Conservation (phyloP, 2,888 invertebrate species). For the Nasonovia ribisnigri region DNA sequence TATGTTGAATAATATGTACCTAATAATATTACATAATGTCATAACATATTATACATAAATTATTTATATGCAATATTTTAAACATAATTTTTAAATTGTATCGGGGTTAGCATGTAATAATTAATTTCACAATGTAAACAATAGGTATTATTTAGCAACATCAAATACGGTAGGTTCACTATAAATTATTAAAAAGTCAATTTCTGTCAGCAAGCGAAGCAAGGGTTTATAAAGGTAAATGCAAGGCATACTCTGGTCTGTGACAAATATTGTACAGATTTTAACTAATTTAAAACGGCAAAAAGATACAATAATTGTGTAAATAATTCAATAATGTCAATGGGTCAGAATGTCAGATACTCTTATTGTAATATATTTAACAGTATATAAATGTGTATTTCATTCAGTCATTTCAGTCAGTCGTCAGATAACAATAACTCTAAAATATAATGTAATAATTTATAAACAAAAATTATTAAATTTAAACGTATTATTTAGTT, state of each 20-base stretch:
- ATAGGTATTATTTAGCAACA: neutral
- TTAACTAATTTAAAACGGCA: neutral
- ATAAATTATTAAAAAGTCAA: neutral
- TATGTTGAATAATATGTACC: neutral
- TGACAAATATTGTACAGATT: neutral
- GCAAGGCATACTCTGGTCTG: neutral
- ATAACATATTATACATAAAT: too few species aligned
- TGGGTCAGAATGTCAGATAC: neutral
- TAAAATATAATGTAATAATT: neutral
- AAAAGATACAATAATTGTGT: neutral
- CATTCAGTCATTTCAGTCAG: neutral
- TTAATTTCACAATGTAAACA: neutral
- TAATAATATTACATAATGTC: too few species aligned
- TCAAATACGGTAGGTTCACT: neutral
- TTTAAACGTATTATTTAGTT: neutral
- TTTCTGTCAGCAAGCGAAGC: neutral
- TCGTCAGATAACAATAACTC: neutral
- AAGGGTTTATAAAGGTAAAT: neutral
- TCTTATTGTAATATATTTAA: neutral
- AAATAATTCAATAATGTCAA: neutral
- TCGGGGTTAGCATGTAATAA: neutral
- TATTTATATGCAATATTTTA: neutral
- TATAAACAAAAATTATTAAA: neutral
- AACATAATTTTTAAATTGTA: neutral
- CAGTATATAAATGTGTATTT: neutral